A percentile compares a stretch with the other conserved stretches of the same genome.
phyloP scores from a whole-genome alignment of 2,888 invertebrate genomes.

The Nebria brevicollis region DNA sequence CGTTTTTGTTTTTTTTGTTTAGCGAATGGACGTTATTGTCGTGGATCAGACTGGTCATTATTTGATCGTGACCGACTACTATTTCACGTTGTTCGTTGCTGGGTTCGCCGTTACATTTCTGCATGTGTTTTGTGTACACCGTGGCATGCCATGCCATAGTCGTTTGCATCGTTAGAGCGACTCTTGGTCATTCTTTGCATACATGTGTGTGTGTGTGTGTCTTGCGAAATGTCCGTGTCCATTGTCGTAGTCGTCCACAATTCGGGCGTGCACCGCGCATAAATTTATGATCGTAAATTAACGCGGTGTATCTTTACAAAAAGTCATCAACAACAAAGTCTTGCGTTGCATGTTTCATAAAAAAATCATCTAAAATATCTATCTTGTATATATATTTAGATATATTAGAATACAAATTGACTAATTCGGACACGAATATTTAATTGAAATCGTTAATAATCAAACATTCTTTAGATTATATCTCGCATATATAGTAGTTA shows the following conservation, averaged over 20 bases:
- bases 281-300: too few relatives aligned
- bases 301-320: too few relatives aligned
- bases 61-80: conserved; percentile 51
- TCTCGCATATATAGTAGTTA: too few relatives aligned
- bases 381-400: too few relatives aligned
- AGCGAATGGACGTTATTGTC: not conserved
- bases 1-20: conserved; percentile 24
- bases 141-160: not conserved
- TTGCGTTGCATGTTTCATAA: too few relatives aligned
- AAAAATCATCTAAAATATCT: too few relatives aligned
- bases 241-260: not conserved
- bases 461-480: too few relatives aligned
- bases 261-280: too few relatives aligned
- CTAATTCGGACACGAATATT: too few relatives aligned
- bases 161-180: not conserved
- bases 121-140: conserved; percentile 1
- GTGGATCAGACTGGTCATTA: conserved; percentile 49
- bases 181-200: not conserved
- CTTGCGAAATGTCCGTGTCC: conserved; percentile 5
- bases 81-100: conserved; percentile 47
- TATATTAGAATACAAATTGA: too few relatives aligned
- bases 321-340: too few relatives aligned
- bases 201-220: not conserved
- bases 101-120: conserved; percentile 19
- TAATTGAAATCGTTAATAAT: too few relatives aligned